These are phyloP conservation scores for Steinernema feltiae DNA, from an alignment of 1,140 invertebrate species.

Conservation along the genomic window DNA sequence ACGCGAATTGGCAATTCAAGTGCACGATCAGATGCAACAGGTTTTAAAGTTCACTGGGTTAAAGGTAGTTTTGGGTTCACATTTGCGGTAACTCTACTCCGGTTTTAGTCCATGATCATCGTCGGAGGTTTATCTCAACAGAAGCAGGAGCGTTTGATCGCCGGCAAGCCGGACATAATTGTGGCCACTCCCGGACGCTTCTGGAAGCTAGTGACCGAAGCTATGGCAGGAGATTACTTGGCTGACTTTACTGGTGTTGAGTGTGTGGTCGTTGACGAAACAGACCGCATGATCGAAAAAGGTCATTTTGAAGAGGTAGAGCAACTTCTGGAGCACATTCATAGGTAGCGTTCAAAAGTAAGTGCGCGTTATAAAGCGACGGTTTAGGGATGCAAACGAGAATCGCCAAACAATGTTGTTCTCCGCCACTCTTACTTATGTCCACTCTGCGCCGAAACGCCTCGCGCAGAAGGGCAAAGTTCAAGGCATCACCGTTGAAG, in stretches of 20 bases:
- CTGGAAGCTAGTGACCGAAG: constrained; percentile 75
- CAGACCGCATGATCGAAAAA: constrained; percentile 92
- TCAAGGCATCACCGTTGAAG: constrained; percentile 44
- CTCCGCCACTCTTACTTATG: constrained; percentile 88
- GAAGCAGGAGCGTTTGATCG: constrained; percentile 80
- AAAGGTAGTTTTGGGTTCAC: constrained; percentile 59
- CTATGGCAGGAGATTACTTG: constrained; percentile 58
- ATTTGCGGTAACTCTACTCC: constrained; percentile 54
- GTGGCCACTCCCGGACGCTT: constrained; percentile 91
- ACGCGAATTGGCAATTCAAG: constrained; percentile 85
- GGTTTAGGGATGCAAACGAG: constrained; percentile 22
- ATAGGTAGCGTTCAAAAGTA: constrained; percentile 63
- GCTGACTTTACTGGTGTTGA: constrained; percentile 61
- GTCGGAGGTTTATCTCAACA: constrained; percentile 58
- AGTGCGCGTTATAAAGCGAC: no score
- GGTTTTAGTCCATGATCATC: constrained; percentile 5
- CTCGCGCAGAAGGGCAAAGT: constrained; percentile 17
- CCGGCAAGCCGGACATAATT: constrained; percentile 77
- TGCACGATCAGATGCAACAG: constrained; percentile 75
- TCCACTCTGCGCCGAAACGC: constrained; percentile 67
- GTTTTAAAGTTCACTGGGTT: constrained; percentile 75
- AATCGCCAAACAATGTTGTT: constrained; percentile 88
- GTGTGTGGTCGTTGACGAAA: constrained; percentile 91
- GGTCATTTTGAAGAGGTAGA: constrained; percentile 90
- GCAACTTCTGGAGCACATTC: constrained; percentile 73